Percentiles rank a stretch among this genome's conserved stretches.
Conservation (phyloP, 2,797 vertebrate species). For the Microctenopoma stevenorrisi region DNA sequence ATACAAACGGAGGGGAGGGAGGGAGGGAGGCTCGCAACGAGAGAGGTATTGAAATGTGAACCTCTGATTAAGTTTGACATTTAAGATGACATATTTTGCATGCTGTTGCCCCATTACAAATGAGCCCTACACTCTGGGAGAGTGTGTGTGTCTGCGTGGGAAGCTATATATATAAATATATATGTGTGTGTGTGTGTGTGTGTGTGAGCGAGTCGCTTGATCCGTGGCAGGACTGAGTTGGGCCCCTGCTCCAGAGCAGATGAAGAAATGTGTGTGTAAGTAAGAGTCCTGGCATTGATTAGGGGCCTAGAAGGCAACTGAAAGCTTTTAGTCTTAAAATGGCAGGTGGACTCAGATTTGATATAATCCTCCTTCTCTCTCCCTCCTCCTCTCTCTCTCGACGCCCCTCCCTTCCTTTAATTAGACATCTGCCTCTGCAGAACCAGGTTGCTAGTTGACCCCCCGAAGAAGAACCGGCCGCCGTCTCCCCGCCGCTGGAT, state of each 20-base stretch:
- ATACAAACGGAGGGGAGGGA: constrained; percentile 5
- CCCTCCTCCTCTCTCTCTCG: constrained; percentile 25
- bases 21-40: constrained; percentile 36
- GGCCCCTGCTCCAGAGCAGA: constrained; percentile 53
- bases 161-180: neutral
- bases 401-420: constrained; percentile 42
- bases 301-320: constrained; percentile 64
- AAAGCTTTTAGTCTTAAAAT: constrained; percentile 72
- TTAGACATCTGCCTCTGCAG: constrained; percentile 63
- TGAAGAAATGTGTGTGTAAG: constrained; percentile 30
- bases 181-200: constrained; percentile 21
- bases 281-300: constrained; percentile 74
- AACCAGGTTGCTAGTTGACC: constrained; percentile 54
- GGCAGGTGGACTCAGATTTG: constrained; percentile 72
- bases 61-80: constrained; percentile 82
- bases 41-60: constrained; percentile 71
- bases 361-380: constrained; percentile 32
- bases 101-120: constrained; percentile 78
- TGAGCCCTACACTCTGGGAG: constrained; percentile 57
- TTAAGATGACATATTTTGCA: constrained; percentile 82
- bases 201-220: constrained; percentile 49
- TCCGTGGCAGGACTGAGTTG: constrained; percentile 54
- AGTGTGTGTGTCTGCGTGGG: constrained; percentile 23
- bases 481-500: constrained; percentile 19
- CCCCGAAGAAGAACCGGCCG: constrained; percentile 20